phyloP scores from a whole-genome alignment of 2,113 vertebrate species.

The Charina bottae region DNA sequence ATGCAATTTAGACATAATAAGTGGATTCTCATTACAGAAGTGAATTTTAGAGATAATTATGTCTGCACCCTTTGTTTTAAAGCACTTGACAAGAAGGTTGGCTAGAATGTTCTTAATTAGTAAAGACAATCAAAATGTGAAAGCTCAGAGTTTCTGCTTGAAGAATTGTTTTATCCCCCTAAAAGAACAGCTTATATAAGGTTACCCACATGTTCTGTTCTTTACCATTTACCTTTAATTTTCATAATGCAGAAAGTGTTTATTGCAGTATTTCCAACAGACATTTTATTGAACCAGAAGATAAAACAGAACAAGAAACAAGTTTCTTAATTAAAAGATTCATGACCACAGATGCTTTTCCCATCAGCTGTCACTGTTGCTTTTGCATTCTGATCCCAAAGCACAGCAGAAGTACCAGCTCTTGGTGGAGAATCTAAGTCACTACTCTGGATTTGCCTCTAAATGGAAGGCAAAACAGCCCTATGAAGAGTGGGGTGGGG shows the following conservation, averaged over 20 bases:
- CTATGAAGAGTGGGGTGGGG: neutral
- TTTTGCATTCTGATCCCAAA: neutral
- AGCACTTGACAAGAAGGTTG: neutral
- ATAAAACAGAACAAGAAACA: neutral
- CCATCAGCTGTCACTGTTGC: neutral
- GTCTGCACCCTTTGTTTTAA: slow-evolving; percentile 25
- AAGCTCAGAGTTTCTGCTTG: neutral
- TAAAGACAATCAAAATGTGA: slow-evolving; percentile 22
- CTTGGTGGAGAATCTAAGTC: neutral
- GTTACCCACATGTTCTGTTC: neutral
- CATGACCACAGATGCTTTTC: neutral
- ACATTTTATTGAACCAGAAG: neutral
- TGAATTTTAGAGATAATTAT: slow-evolving; percentile 33
- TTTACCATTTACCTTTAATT: neutral
- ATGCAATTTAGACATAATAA: slow-evolving; percentile 13
- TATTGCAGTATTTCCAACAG: neutral
- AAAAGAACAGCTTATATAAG: neutral
- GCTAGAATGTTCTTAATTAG: slow-evolving; percentile 28
- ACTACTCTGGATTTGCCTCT: neutral
- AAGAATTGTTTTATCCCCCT: neutral
- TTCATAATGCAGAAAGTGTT: neutral
- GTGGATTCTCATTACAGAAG: slow-evolving; percentile 1
- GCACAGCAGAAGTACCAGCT: neutral
- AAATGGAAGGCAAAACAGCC: neutral
- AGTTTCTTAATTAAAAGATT: neutral